These are phyloP conservation scores for Cherax quadricarinatus DNA, from an alignment of 1,140 invertebrate species.

Conservation along the genomic window DNA sequence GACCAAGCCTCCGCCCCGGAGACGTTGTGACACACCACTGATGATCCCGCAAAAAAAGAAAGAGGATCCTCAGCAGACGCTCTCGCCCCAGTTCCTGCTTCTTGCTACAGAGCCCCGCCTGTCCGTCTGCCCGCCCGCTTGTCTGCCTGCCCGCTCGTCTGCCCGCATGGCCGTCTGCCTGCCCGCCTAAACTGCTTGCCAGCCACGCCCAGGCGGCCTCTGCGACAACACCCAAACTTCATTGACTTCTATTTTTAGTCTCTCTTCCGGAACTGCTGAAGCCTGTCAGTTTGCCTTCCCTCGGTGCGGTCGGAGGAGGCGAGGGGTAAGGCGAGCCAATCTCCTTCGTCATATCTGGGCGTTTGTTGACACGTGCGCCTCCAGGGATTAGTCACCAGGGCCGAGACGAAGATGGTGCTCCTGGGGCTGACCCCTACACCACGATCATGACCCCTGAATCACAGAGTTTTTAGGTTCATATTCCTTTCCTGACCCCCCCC, in stretches of 20 bases:
- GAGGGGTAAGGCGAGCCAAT: not conserved
- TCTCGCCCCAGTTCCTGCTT: not conserved
- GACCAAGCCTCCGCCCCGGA: not conserved
- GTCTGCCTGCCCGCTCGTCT: no score
- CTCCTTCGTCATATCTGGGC: not conserved
- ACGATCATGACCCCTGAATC: not conserved
- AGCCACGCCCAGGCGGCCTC: not conserved
- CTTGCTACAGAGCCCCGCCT: not conserved
- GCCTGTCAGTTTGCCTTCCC: not conserved
- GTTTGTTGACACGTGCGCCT: not conserved
- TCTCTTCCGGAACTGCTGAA: not conserved
- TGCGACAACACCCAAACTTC: not conserved
- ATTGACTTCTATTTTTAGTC: not conserved
- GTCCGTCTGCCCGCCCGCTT: no score
- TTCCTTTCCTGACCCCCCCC: not conserved
- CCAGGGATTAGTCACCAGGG: not conserved
- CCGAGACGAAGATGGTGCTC: not conserved
- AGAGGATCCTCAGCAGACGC: slow-evolving; percentile 2
- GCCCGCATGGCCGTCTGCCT: not conserved
- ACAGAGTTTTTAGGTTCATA: not conserved
- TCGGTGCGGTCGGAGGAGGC: not conserved
- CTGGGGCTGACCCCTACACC: not conserved
- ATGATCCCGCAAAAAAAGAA: not conserved
- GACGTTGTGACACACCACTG: not conserved
- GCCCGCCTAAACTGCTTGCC: not conserved